Percentiles rank a stretch among this genome's conserved stretches.
phyloP scores from a whole-genome alignment of 2,888 invertebrate species.

The Athripsodes cinereus region DNA sequence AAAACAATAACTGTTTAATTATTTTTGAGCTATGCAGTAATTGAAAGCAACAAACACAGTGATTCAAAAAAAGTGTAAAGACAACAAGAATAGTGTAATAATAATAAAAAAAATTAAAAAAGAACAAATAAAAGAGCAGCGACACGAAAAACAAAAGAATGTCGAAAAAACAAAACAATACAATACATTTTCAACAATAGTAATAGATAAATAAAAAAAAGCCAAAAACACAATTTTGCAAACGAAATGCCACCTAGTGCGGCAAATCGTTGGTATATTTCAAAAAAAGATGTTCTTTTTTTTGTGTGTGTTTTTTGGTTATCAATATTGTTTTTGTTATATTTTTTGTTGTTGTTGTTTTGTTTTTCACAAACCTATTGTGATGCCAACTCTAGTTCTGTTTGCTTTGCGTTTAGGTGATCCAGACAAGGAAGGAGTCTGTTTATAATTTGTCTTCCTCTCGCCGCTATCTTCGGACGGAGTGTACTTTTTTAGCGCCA shows the following conservation, averaged over 20 bases:
- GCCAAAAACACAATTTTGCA: neutral
- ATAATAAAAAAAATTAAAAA: neutral
- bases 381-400: conserved; percentile 50
- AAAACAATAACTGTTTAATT: no score
- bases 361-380: conserved; percentile 49
- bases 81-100: no score
- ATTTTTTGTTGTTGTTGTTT: neutral
- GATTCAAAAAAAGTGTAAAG: no score
- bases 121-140: neutral
- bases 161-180: neutral
- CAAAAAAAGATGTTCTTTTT: neutral
- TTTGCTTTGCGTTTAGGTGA: conserved; percentile 40
- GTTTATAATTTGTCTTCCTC: conserved; percentile 18
- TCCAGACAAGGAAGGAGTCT: conserved; percentile 30
- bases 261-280: neutral
- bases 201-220: neutral
- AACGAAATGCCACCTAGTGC: neutral
- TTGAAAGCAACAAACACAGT: no score
- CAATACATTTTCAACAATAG: neutral
- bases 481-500: conserved; percentile 36
- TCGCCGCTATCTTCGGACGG: conserved; percentile 5
- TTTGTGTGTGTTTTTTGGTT: neutral
- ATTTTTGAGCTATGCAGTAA: no score
- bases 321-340: conserved; percentile 28
- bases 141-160: neutral